These are phyloP conservation scores for Morone saxatilis DNA, from an alignment of 2,113 vertebrate genomes.

Conservation along the genomic window DNA sequence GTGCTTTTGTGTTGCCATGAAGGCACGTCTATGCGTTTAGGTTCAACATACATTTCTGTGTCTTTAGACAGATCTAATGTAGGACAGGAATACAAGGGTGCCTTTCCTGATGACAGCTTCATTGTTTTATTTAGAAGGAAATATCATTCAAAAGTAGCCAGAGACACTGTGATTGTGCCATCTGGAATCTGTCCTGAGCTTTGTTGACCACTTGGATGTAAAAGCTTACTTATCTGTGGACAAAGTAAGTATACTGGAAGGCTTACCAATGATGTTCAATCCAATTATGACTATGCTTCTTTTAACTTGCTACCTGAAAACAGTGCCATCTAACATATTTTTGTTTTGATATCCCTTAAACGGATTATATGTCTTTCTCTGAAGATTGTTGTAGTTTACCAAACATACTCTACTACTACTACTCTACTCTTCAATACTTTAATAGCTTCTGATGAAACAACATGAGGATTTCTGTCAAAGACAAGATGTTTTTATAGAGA, in stretches of 20 bases:
- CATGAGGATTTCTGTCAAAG: conserved; percentile 45
- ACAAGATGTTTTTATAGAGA: conserved; percentile 59
- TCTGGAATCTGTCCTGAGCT: conserved; percentile 48
- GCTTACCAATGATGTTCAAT: conserved; percentile 43
- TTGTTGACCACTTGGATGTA: conserved; percentile 73
- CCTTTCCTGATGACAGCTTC: conserved; percentile 70
- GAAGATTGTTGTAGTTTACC: conserved; percentile 11
- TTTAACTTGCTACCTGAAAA: conserved; percentile 43
- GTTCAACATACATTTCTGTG: conserved; percentile 39
- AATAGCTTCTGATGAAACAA: conserved; percentile 29
- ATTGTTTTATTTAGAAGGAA: conserved; percentile 25
- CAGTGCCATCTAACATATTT: conserved; percentile 8
- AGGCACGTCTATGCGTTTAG: conserved; percentile 70
- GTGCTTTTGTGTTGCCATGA: conserved; percentile 54
- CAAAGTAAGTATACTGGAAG: conserved; percentile 25
- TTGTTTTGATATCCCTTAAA: conserved; percentile 32
- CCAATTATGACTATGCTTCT: conserved; percentile 16
- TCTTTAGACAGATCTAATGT: conserved; percentile 51
- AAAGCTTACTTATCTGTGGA: conserved; percentile 44
- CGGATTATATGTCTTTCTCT: conserved; percentile 6
- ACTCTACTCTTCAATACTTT: conserved; percentile 1
- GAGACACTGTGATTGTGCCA: conserved; percentile 70
- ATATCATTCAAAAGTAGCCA: conserved; percentile 52
- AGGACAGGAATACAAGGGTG: conserved; percentile 67
- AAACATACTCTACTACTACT: background rate